Base-by-base conservation (phyloP, 2,113 vertebrate species). In the Osmerus eperlanus region DNA sequence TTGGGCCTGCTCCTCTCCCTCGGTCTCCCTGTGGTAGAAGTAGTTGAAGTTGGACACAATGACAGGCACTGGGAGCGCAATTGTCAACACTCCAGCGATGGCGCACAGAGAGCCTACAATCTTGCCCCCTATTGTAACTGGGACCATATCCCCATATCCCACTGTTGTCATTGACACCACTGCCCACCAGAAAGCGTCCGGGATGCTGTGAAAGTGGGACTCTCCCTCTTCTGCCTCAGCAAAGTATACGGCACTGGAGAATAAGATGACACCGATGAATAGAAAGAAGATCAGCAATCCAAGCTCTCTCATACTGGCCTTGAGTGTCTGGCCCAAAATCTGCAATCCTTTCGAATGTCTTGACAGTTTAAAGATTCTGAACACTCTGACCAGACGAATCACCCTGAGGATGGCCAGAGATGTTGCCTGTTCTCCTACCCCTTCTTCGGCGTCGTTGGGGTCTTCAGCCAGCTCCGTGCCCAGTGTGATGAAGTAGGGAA, bases 31-130 rank as follows among this genome's bases (percentile, higher is more conserved):
- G 93, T 99, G 97, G 94, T 99, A 99, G 94, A 99, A 99, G 95
- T 99, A 99, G 93, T 99, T 99, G 94, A 99, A 99, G 92, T 99
- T 99, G 94, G 97, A 99, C 89, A 99, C 97, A 77, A 99, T 99
- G 92, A 99, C 97, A 92, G 97, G 97, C 87, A 99, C 97, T 81
- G 97, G 97, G 84, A 99, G 96, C 74, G 97, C 97, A 92, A 99
- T 99, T 85, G 97, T 99, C 84, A 99, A 92, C 93, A 99, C 97
- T 87, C 97, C 97, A 84, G 97, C 97, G 71, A 99, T 99, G 90
- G 97, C 97, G 88, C 97, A 99, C 91, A 99, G 94, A 87, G 97
- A 99, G 84, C 97, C 97, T 77, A 99, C 97, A 77, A 99, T 98
- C 93, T 99, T 99, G 91, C 97, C 97, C 90, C 97, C 97, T 92